Evolutionary conservation across 2,888 invertebrate genomes (phyloP).

Genomic region (Nesidiocoris tenuis): DNA sequence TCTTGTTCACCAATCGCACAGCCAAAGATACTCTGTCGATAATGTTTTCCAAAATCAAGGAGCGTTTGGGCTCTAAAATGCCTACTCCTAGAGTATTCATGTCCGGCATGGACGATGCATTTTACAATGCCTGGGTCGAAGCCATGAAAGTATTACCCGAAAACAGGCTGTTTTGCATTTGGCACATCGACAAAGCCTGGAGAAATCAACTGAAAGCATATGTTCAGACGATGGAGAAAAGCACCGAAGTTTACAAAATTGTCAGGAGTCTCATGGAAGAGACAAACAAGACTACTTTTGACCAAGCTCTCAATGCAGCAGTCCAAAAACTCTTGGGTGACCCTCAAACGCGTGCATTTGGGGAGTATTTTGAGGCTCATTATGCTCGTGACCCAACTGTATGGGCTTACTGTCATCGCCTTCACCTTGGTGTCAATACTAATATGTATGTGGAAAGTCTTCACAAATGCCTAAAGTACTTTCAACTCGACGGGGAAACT

Average conservation of each 20-base stretch:
- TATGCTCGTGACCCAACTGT: not conserved
- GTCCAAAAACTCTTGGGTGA: not conserved
- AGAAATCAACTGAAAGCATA: not conserved
- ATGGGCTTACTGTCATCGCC: slow-evolving; percentile 22
- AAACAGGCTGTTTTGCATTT: not conserved
- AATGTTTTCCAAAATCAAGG: not conserved
- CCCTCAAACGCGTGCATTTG: not conserved
- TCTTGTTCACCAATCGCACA: slow-evolving; percentile 13
- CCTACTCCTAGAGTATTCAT: not conserved
- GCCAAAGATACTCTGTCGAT: not conserved
- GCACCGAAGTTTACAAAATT: not conserved
- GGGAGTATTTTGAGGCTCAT: not conserved
- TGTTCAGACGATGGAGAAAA: not conserved
- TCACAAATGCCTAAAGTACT: slow-evolving; percentile 39
- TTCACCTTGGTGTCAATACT: slow-evolving; percentile 38
- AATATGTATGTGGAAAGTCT: slow-evolving; percentile 40
- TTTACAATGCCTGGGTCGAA: not conserved
- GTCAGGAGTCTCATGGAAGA: not conserved
- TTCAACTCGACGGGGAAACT: slow-evolving; percentile 22
- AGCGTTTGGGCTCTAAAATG: not conserved
- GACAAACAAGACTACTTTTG: not conserved
- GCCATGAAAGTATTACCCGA: not conserved
- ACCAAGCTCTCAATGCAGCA: not conserved
- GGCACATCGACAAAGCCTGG: not conserved
- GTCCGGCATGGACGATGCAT: not conserved